Percentiles rank a stretch among this genome's conserved stretches.
These are phyloP conservation scores for Benthosema pterotum DNA, from an alignment of 2,797 vertebrate species.

Conservation along the genomic window DNA sequence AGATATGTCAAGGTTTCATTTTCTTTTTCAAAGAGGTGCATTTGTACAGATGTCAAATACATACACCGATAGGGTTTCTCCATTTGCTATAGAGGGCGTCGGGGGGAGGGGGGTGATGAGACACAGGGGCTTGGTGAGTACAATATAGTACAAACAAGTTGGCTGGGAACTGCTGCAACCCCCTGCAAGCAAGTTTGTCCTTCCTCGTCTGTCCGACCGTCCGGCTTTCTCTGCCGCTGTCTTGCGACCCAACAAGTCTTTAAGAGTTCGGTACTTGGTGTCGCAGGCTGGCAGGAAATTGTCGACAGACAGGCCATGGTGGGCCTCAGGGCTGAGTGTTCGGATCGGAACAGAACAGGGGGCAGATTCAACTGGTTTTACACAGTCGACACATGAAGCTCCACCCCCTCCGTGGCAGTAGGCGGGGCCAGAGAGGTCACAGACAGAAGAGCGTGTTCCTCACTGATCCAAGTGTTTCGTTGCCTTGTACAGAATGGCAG, in stretches of 20 bases:
- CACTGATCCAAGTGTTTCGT: constrained; percentile 60
- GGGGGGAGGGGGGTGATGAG: constrained; percentile 61
- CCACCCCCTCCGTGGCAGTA: constrained; percentile 64
- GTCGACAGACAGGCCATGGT: constrained; percentile 46
- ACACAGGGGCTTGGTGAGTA: constrained; percentile 73
- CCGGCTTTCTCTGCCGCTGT: constrained; percentile 51
- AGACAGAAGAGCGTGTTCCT: constrained; percentile 55
- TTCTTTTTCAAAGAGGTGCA: constrained; percentile 78
- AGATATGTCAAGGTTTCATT: constrained; percentile 82
- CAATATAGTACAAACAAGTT: constrained; percentile 77
- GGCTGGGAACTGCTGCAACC: constrained; percentile 61
- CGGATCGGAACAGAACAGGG: constrained; percentile 31
- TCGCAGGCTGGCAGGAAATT: constrained; percentile 52
- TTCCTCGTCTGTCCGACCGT: constrained; percentile 58
- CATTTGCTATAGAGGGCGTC: constrained; percentile 69
- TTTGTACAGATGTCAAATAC: constrained; percentile 82
- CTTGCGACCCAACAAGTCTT: constrained; percentile 21
- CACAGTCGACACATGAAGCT: constrained; percentile 49
- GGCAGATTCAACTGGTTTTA: constrained; percentile 47
- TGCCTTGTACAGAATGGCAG: constrained; percentile 57
- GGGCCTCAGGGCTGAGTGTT: constrained; percentile 60
- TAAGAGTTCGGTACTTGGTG: constrained; percentile 60
- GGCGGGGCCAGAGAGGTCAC: constrained; percentile 63
- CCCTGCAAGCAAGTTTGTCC: constrained; percentile 57
- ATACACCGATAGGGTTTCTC: constrained; percentile 74